Percentiles rank a stretch among this genome's conserved stretches.
These are phyloP conservation scores for Macrotrachela quadricornifera DNA, from an alignment of 1,140 invertebrate genomes.

Conservation along the genomic window DNA sequence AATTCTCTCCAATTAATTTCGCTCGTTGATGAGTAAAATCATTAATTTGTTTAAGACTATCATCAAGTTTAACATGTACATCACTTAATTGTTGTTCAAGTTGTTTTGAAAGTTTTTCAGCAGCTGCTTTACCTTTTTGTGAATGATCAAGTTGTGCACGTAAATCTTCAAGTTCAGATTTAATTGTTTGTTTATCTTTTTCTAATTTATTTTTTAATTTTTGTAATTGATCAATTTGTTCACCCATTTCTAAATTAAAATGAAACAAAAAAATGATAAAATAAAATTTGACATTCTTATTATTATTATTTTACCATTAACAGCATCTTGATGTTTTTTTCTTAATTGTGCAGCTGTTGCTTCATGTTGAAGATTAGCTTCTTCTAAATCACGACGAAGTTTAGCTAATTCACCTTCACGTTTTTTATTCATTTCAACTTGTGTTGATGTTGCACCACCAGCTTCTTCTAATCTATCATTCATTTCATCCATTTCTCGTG, in stretches of 20 bases:
- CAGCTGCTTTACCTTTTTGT: constrained; percentile 70
- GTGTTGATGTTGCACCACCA: constrained; percentile 90
- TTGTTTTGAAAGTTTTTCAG: constrained; percentile 89
- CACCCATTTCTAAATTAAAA: constrained; percentile 73
- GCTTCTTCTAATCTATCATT: constrained; percentile 90
- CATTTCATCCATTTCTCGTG: constrained; percentile 85
- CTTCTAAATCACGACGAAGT: constrained; percentile 86
- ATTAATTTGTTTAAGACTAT: constrained; percentile 1
- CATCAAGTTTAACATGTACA: constrained; percentile 78
- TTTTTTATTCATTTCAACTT: constrained; percentile 98
- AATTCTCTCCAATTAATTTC: constrained; percentile 2
- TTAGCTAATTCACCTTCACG: constrained; percentile 93
- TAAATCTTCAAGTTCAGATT: constrained; percentile 78
- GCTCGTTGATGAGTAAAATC: constrained; percentile 1
- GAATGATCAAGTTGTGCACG: constrained; percentile 62
- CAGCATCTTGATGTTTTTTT: constrained; percentile 98
- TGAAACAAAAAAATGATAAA: too few species aligned
- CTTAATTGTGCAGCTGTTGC: constrained; percentile 72
- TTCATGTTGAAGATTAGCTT: constrained; percentile 93
- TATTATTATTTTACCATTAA: too few species aligned
- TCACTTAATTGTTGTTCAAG: constrained; percentile 80
- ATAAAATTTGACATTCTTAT: too few species aligned
- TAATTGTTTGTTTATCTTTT: constrained; percentile 32
- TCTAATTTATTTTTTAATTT: constrained; percentile 70
- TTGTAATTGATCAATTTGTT: constrained; percentile 97